Evolutionary conservation across 2,888 invertebrate species (phyloP), one percentile per base, ranked within the genome.

Genomic region (Drosophila kokeensis): DNA sequence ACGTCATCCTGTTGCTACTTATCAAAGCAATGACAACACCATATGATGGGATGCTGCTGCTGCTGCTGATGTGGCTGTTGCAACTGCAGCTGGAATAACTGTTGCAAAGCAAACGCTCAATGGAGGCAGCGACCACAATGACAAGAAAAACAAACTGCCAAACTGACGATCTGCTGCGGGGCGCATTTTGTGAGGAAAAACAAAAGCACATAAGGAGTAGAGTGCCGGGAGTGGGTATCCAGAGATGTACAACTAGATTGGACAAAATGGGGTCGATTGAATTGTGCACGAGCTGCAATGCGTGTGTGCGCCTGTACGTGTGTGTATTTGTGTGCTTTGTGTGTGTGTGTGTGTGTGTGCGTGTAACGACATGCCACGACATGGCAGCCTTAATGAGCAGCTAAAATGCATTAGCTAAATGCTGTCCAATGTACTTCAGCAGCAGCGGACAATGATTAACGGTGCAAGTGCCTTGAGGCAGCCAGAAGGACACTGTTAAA

Each of bases 11-110:
- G 86, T 82, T 85, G 81, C 81, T 66, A 72, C 76, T 87, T 77
- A 83, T 89, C 90, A 83, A 89, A 83, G 86, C 88, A 87, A 72
- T 67, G 79, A 81, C 81, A 79, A 89, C 74, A 82, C 50, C 42
- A 48, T 45, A 54, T 61, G 38, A 38, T 60, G 60, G 27, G 38
- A 36, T 42, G 50, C 45, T 27, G 55, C 52, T 32, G 58, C 3
- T 34, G 34, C 29, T 11, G 50, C n/a, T 48, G 36, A 32, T 32
- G 64, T 30, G 40, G 62, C 53, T 50, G 62, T 58, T 60, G 68
- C 79, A 70, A 69, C 78, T 73, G 73, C 81, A 74, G 69, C 81
- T 77, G 73, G 49, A 73, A 70, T 70, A 79, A 74, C 78, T 70
- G 57, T 62, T 32, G 54, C 68, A 62, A 64, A 32, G 55, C 34